Conservation (phyloP, 2,888 invertebrate genomes). For the Oligia latruncula region DNA sequence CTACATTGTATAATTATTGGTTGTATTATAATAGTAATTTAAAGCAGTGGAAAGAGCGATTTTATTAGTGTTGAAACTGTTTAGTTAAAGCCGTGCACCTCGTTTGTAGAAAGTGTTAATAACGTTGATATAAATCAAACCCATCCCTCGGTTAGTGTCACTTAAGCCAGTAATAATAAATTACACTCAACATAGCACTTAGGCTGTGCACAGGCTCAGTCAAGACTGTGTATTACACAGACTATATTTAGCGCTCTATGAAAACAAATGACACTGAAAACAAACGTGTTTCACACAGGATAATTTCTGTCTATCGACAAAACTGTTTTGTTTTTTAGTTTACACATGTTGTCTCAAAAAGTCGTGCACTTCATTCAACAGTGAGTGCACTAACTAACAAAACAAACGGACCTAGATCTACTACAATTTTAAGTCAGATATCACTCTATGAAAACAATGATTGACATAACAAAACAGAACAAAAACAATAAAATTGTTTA, state of each 20-base stretch:
- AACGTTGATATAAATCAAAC: slow-evolving; percentile 10
- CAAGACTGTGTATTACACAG: neutral
- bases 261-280: too few species aligned
- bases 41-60: neutral
- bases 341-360: too few species aligned
- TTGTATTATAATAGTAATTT: neutral
- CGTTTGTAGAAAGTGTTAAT: slow-evolving; percentile 30
- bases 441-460: neutral
- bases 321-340: too few species aligned
- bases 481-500: neutral
- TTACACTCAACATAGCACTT: slow-evolving; percentile 9
- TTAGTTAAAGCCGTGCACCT: neutral
- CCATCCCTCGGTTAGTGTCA: neutral
- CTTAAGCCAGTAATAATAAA: slow-evolving; percentile 9
- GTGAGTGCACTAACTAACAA: neutral
- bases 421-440: neutral
- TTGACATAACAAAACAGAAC: neutral
- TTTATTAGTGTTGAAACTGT: neutral
- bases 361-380: too few species aligned
- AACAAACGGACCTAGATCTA: neutral
- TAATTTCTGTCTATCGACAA: too few species aligned
- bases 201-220: neutral
- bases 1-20: neutral
- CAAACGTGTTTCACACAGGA: too few species aligned
- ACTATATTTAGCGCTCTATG: neutral